A percentile compares a stretch with the other conserved stretches of the same genome.
Conservation (phyloP, 1,140 invertebrate genomes). For the Trachelipus rathkii region DNA sequence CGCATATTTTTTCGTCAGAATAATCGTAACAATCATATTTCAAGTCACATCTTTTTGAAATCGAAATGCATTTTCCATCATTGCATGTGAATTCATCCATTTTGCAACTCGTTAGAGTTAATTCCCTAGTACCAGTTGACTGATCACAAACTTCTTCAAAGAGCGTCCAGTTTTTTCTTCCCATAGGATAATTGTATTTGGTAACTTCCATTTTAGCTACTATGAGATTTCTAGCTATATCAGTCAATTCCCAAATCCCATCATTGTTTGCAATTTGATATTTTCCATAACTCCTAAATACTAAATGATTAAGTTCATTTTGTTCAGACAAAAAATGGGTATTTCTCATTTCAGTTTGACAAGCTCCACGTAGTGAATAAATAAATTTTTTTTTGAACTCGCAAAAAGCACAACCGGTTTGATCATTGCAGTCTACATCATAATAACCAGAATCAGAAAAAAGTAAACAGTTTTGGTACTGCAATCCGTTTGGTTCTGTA, state of each 20-base stretch:
- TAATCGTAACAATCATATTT: conserved; percentile 32
- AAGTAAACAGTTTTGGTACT: conserved; percentile 21
- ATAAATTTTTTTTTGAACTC: conserved; percentile 2
- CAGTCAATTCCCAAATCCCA: conserved; percentile 16
- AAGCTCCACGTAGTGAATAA: conserved; percentile 9
- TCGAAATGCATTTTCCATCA: conserved; percentile 21
- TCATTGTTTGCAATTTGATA: conserved; percentile 12
- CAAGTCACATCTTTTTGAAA: conserved; percentile 17
- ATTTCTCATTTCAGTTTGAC: conserved; percentile 9
- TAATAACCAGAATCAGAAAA: neutral
- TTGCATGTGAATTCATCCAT: conserved; percentile 19
- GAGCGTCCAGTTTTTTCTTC: conserved; percentile 16
- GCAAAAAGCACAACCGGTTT: conserved; percentile 12
- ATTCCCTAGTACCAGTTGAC: neutral
- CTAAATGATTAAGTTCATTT: neutral
- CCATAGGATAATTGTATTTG: conserved; percentile 23
- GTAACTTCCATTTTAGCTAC: conserved; percentile 3
- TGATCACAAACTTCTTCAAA: neutral
- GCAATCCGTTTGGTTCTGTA: conserved; percentile 23
- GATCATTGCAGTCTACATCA: conserved; percentile 8
- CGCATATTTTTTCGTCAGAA: conserved; percentile 30
- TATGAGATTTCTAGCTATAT: neutral
- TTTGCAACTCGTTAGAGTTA: conserved; percentile 2
- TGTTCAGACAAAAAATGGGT: conserved; percentile 19
- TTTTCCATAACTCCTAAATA: conserved; percentile 13